phyloP scores from a whole-genome alignment of 2,888 invertebrate species.

The Mamestra brassicae region DNA sequence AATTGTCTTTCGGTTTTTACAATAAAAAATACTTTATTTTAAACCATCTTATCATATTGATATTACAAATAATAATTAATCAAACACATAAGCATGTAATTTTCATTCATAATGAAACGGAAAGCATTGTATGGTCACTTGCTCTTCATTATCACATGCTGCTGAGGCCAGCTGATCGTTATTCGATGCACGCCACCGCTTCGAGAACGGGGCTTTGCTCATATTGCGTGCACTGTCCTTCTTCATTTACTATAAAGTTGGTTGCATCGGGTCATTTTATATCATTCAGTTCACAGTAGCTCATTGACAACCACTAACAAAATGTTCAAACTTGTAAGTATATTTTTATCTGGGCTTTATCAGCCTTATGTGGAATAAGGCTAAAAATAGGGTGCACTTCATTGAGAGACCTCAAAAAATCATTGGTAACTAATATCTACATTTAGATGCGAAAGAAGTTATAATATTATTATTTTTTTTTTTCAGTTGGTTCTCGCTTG shows the following conservation, averaged over 20 bases:
- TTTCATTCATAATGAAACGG: constrained; percentile 16
- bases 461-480: constrained; percentile 41
- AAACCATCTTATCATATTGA: no score
- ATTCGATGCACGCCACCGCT: constrained; percentile 37
- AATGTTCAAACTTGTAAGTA: constrained; percentile 74
- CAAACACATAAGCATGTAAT: not conserved
- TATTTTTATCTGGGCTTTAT: no score
- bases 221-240: constrained; percentile 73
- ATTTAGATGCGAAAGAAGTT: not conserved
- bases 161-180: constrained; percentile 37
- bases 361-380: no score
- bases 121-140: constrained; percentile 20
- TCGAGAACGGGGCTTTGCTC: constrained; percentile 32
- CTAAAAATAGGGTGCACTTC: no score
- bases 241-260: constrained; percentile 75
- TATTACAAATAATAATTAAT: no score
- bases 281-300: constrained; percentile 75
- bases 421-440: not conserved
- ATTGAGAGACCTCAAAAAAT: not conserved
- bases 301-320: constrained; percentile 65
- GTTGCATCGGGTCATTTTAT: constrained; percentile 41
- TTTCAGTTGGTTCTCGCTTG: constrained; percentile 81
- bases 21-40: no score
- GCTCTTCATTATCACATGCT: constrained; percentile 32
- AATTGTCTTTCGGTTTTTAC: no score